Percentiles rank a stretch among this genome's conserved stretches.
phyloP scores from a whole-genome alignment of 2,113 vertebrate species.

The Tichodroma muraria region DNA sequence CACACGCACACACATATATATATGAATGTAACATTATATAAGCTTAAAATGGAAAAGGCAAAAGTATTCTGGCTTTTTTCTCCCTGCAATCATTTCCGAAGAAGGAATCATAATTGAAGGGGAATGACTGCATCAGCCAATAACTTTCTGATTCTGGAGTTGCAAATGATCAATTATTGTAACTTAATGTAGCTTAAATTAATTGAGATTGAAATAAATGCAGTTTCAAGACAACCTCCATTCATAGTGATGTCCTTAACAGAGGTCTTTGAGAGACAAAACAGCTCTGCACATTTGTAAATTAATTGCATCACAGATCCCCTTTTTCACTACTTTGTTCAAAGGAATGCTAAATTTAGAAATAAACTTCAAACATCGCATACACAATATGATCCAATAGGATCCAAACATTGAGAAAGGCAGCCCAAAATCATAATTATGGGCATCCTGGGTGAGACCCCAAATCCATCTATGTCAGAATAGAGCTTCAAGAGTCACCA shows the following conservation, averaged over 20 bases:
- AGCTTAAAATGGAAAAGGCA: background rate
- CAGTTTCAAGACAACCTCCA: background rate
- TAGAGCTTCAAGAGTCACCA: background rate
- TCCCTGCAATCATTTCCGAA: background rate
- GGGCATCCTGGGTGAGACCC: background rate
- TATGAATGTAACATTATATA: no score
- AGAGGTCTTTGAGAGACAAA: background rate
- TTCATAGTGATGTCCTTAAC: background rate
- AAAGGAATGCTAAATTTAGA: background rate
- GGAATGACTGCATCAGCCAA: background rate
- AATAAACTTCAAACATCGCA: background rate
- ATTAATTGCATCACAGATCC: background rate
- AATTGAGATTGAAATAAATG: background rate
- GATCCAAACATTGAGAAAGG: background rate
- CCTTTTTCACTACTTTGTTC: background rate
- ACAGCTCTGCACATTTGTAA: background rate
- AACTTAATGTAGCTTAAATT: background rate
- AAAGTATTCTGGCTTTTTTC: background rate
- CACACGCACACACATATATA: background rate
- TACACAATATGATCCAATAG: background rate
- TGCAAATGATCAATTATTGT: background rate
- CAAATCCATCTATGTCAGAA: background rate
- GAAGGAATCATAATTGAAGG: background rate
- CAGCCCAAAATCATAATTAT: background rate
- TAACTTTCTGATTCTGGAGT: background rate